phyloP scores from a whole-genome alignment of 2,797 vertebrate genomes.

The Anguilla pacifica region DNA sequence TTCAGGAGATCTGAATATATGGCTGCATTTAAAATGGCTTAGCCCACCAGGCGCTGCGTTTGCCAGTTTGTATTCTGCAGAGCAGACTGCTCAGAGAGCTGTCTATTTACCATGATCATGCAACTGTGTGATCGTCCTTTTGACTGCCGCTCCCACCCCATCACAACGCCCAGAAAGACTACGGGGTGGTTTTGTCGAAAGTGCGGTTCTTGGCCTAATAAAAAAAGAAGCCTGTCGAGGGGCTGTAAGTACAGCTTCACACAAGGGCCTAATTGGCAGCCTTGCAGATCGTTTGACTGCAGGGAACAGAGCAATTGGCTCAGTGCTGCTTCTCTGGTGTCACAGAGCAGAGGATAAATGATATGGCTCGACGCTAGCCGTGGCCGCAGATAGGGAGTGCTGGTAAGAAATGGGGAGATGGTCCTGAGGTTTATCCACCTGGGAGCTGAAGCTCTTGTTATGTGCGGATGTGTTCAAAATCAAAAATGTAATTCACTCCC shows the following conservation, averaged over 20 bases:
- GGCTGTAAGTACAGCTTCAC: background rate
- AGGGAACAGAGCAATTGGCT: conserved; percentile 26
- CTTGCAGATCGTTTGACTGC: conserved; percentile 13
- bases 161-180: background rate
- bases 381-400: background rate
- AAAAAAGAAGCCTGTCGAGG: conserved; percentile 15
- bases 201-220: background rate
- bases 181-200: background rate
- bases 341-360: conserved; percentile 31
- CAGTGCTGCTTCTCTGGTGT: conserved; percentile 12
- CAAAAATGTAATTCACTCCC: conserved; percentile 36
- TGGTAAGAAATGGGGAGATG: conserved; percentile 38
- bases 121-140: background rate
- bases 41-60: background rate
- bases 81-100: background rate
- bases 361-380: background rate
- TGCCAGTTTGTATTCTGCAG: background rate
- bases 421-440: conserved; percentile 32
- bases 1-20: background rate
- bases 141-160: background rate
- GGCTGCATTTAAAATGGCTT: background rate
- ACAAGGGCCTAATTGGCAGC: conserved; percentile 23
- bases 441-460: conserved; percentile 25
- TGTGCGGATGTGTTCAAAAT: conserved; percentile 22
- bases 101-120: background rate